Base-by-base conservation (phyloP, 2,888 invertebrate species). In the Torymus auratus region DNA sequence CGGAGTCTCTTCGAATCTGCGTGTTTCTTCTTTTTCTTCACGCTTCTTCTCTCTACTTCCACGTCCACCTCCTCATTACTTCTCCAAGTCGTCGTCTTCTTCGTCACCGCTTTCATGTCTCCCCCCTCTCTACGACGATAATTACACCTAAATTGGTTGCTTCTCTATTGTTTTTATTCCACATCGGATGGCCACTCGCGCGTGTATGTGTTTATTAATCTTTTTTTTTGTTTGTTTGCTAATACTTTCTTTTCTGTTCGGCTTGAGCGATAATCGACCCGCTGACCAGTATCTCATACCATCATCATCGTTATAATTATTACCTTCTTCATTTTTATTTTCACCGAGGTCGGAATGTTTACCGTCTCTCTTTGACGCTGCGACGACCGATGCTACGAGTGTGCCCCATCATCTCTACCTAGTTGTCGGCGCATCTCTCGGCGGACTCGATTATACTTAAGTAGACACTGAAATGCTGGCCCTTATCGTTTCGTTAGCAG, bases 401-500 rank as follows among this genome's bases (percentile, higher is more conserved):
- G 0, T 41, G 5, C 41, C 7, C 41, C 41, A 41, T 60, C n/a
- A 2, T 52, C 1, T 20, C 15, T n/a, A 10, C n/a, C 69, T 23
- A 28, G 12, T 2, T 20, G 23, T n/a, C 14, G 23, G 15, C 41
- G 67, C 41, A 14, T 13, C 13, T 56, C 7, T 41, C 53, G 62
- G 69, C 52, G 60, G 71, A 75, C 55, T 69, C 62, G 74, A 52
- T 73, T 62, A 64, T 70, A 79, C 53, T 72, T 77, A 53, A 41
- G 56, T 72, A 70, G 75, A 82, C 78, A 75, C 72, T 73, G 72
- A 78, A 82, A 78, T 82, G 74, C 82, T 80, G 80, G 67, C 76
- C 82, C 75, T 77, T 84, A 84, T 83, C 75, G 72, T 83, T 84
- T 84, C 58, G 78, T 84, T 23, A 83, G 83, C 86, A 85, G 86